A percentile compares a stretch with the other conserved stretches of the same genome.
These are phyloP conservation scores for Nasua narica DNA, from an alignment of 2,797 vertebrate genomes.

Conservation along the genomic window DNA sequence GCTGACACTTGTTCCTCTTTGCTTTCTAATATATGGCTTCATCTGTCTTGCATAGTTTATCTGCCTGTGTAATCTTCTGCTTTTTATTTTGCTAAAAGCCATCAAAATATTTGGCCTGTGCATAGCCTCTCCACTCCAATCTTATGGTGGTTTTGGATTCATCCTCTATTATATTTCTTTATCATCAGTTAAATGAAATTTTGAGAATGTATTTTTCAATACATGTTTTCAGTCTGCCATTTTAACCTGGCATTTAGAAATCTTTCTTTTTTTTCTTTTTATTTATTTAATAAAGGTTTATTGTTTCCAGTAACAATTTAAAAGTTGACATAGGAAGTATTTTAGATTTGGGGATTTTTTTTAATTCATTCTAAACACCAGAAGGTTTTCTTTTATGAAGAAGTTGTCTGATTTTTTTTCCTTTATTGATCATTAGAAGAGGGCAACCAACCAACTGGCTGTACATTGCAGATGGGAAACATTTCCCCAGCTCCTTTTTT, in stretches of 20 bases:
- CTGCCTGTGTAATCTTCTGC: background rate
- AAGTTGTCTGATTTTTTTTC: background rate
- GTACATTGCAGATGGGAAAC: background rate
- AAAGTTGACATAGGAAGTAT: background rate
- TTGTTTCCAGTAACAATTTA: background rate
- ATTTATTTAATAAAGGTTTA: background rate
- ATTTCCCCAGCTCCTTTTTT: background rate
- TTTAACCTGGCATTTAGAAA: background rate
- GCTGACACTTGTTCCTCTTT: background rate
- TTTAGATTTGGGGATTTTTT: background rate
- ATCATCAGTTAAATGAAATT: background rate
- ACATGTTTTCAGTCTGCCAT: background rate
- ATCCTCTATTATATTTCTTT: background rate
- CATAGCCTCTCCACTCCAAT: background rate
- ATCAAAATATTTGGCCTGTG: background rate
- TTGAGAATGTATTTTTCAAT: background rate
- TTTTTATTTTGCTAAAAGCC: background rate
- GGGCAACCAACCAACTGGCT: background rate
- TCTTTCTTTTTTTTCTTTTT: background rate
- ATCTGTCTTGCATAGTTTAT: background rate
- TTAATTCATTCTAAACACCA: background rate
- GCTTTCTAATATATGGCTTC: background rate
- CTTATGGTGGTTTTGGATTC: background rate
- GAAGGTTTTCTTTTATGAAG: background rate
- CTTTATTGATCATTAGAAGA: background rate